phyloP scores from a whole-genome alignment of 1,140 invertebrate genomes.

The Mylabris phalerata region DNA sequence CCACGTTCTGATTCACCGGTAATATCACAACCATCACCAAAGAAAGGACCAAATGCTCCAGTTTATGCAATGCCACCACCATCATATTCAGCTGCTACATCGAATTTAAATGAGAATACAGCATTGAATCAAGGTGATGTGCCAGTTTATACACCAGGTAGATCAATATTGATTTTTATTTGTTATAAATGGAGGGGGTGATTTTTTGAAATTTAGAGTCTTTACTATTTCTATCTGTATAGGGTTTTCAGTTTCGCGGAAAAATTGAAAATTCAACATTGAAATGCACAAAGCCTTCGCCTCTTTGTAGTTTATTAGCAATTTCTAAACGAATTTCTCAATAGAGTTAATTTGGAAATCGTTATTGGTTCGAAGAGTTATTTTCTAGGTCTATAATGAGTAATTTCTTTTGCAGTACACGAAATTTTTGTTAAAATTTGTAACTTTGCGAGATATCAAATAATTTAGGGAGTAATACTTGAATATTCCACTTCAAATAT shows the following conservation, averaged over 20 bases:
- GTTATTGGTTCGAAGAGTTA: no score
- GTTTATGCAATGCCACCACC: constrained; percentile 47
- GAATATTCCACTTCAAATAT: no score
- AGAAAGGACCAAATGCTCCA: constrained; percentile 36
- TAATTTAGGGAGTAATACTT: no score
- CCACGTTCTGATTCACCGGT: constrained; percentile 39
- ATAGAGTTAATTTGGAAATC: no score
- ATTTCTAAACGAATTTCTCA: not conserved
- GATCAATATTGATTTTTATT: not conserved
- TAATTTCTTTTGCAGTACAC: no score
- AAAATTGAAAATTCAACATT: no score
- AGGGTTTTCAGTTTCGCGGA: no score
- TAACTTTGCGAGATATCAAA: no score
- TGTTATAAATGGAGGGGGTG: not conserved
- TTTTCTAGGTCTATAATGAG: no score
- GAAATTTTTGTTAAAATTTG: no score
- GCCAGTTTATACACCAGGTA: constrained; percentile 50
- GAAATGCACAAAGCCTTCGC: not conserved
- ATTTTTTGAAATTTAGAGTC: not conserved
- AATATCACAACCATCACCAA: constrained; percentile 42
- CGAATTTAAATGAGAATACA: constrained; percentile 43
- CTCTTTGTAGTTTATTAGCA: not conserved
- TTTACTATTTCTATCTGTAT: not conserved
- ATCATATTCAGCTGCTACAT: constrained; percentile 32
- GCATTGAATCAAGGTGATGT: constrained; percentile 49